Evolutionary conservation across 2,888 invertebrate species (phyloP).

Genomic region (Amorpha juglandis): DNA sequence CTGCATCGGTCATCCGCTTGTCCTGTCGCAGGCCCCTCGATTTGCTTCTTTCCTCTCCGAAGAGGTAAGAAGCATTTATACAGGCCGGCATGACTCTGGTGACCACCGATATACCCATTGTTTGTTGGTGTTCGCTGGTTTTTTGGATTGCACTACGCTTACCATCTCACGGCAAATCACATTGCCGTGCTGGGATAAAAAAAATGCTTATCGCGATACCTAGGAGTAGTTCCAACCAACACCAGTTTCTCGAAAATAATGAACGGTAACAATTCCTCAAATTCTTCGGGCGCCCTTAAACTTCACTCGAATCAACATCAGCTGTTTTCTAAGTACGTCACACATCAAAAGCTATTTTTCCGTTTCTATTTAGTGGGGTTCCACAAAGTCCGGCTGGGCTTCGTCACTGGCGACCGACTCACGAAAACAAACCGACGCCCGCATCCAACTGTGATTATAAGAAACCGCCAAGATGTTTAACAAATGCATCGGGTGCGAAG

Average conservation of each 20-base stretch:
- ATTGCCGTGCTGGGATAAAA: too few relatives aligned
- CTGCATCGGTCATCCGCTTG: too few relatives aligned
- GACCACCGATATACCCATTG: too few relatives aligned
- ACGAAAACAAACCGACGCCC: conserved; percentile 57
- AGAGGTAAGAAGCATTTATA: too few relatives aligned
- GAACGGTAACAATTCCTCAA: neutral
- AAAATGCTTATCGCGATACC: too few relatives aligned
- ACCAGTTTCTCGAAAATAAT: neutral
- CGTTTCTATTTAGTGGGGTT: conserved; percentile 31
- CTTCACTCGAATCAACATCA: conserved; percentile 13
- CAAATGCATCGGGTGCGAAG: conserved; percentile 42
- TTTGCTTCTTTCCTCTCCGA: too few relatives aligned
- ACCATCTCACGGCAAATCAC: too few relatives aligned
- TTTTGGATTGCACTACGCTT: too few relatives aligned
- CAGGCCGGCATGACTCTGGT: too few relatives aligned
- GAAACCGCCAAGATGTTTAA: conserved; percentile 61
- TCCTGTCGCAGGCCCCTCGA: too few relatives aligned
- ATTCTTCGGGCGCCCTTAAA: neutral
- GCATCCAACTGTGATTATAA: conserved; percentile 62
- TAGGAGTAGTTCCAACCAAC: too few relatives aligned
- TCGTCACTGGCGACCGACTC: conserved; percentile 46
- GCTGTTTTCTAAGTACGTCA: conserved; percentile 6
- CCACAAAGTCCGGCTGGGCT: conserved; percentile 51
- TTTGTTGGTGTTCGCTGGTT: too few relatives aligned
- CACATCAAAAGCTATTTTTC: conserved; percentile 29